Base-by-base conservation (phyloP, 2,113 vertebrate genomes). In the Leucosticte australis region DNA sequence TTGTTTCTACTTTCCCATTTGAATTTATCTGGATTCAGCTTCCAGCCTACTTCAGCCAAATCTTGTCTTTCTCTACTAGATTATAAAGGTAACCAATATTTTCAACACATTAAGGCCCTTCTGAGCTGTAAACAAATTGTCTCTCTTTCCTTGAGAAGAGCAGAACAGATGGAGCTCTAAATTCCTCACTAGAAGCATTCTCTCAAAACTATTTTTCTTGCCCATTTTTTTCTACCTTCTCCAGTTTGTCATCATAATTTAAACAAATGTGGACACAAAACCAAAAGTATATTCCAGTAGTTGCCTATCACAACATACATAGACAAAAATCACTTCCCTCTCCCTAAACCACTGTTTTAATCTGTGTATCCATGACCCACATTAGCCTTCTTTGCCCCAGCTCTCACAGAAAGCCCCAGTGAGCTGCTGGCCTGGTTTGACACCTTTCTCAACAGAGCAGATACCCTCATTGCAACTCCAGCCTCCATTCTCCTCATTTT, bases 101-200 rank as follows among this genome's bases (percentile, higher is more conserved):
- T 92, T 83, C 1, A 0, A 83, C 37, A 83, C 35, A 74, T 67
- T 67, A 76, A 63, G 59, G 63, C 37, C 60, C 46, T 87, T 82
- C 57, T 83, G 47, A 67, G 74, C 59, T 44, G 35, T 50, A 96
- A 93, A 90, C 23, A 89, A 77, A 86, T 92, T 2, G 3, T 23
- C 24, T 60, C 39, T 63, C 57, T 90, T 41, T 94, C 52, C 85
- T 57, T 70, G 27, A 92, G 63, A 90, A 88, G 55, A 74, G 49
- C 50, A 74, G 53, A 94, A 90, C 71, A 94, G 76, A 94, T 90
- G 90, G 83, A 94, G 63, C 30, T 93, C 46, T 55, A 39, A 86
- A 87, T 65, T 94, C 78, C 55, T 55, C 71, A 77, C 39, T 83
- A 27, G 12, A 86, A 93, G n/a, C 53, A 57, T 90, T 70, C 42